These are phyloP conservation scores for Ephialtes manifestator DNA, from an alignment of 2,888 invertebrate genomes.

Conservation along the genomic window DNA sequence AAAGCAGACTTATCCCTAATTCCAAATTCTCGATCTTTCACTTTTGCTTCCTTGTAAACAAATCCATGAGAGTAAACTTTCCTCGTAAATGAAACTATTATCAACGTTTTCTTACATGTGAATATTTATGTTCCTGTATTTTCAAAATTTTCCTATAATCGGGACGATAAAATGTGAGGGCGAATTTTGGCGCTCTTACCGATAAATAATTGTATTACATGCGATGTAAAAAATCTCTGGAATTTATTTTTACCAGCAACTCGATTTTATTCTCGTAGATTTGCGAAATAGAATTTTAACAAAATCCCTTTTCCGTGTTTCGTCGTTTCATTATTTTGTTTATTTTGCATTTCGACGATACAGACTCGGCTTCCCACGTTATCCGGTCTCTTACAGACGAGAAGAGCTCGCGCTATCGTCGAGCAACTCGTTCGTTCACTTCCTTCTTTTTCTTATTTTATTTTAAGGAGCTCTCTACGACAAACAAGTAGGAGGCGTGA, in stretches of 20 bases:
- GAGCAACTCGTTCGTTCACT: constrained; percentile 30
- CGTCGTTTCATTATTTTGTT: not conserved
- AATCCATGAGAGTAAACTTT: too few relatives aligned
- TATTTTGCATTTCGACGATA: not conserved
- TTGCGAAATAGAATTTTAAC: not conserved
- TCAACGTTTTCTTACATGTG: too few relatives aligned
- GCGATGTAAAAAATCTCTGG: too few relatives aligned
- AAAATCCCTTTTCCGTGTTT: not conserved
- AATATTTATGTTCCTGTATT: too few relatives aligned
- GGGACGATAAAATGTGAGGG: too few relatives aligned
- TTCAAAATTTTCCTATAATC: too few relatives aligned
- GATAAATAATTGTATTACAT: too few relatives aligned
- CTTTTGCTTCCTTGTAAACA: too few relatives aligned
- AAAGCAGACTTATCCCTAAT: not conserved
- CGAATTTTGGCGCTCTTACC: too few relatives aligned
- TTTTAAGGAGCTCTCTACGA: constrained; percentile 24
- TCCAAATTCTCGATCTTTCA: too few relatives aligned
- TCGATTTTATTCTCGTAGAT: not conserved
- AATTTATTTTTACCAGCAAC: too few relatives aligned
- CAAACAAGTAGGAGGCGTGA: not conserved
- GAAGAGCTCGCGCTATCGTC: constrained; percentile 6
- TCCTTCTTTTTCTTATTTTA: constrained; percentile 43
- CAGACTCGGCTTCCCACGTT: constrained; percentile 20
- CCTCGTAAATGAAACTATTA: too few relatives aligned
- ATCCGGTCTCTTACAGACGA: constrained; percentile 15